Percentiles rank a stretch among this genome's conserved stretches.
Evolutionary conservation across 2,797 vertebrate genomes (phyloP).

Genomic region (Amphiprion clarkii): DNA sequence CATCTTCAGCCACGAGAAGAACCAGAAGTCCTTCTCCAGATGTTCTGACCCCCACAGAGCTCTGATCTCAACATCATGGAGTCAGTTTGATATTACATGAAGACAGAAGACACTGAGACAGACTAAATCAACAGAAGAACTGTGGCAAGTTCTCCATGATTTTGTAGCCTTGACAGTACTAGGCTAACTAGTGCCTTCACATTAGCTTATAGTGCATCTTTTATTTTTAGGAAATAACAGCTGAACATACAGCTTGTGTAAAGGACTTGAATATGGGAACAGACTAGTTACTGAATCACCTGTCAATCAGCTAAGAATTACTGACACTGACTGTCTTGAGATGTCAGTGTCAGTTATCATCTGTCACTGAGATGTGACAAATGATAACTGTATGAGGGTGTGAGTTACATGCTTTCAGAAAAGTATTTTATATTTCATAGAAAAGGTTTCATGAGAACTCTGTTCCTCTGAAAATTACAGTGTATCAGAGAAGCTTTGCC

Average conservation of each 20-base stretch:
- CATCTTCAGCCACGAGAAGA: too few species aligned
- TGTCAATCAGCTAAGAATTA: too few species aligned
- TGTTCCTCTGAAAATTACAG: neutral
- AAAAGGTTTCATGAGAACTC: neutral
- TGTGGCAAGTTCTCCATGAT: neutral
- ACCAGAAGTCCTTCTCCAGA: neutral
- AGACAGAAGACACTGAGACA: neutral
- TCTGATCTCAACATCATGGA: neutral
- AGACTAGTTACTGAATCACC: too few species aligned
- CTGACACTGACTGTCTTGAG: too few species aligned
- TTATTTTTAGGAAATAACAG: too few species aligned
- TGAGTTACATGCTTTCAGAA: neutral
- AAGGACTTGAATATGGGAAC: too few species aligned
- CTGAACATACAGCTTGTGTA: neutral
- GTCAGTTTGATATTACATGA: neutral
- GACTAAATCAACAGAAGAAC: neutral
- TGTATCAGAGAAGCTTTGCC: neutral
- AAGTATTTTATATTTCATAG: neutral
- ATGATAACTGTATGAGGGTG: neutral
- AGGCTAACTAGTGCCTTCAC: too few species aligned
- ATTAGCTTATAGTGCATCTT: too few species aligned
- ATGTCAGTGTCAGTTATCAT: too few species aligned
- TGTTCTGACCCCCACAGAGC: neutral
- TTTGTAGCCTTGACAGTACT: too few species aligned
- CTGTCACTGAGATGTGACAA: too few species aligned